Evolutionary conservation across 2,797 vertebrate genomes (phyloP).

Genomic region (Micromesistius poutassou): DNA sequence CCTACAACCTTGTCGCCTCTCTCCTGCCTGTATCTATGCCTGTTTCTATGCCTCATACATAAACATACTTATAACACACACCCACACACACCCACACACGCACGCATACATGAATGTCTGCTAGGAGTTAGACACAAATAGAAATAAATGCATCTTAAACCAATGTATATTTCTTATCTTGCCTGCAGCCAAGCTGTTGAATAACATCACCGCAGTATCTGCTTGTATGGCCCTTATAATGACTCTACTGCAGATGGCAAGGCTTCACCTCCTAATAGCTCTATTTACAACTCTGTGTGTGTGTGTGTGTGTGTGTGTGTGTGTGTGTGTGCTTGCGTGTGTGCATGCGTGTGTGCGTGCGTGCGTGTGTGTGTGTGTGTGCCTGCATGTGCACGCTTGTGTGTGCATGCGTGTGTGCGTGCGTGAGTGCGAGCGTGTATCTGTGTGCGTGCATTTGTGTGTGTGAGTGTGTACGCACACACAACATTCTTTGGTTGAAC

Average conservation of each 20-base stretch:
- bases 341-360: slow-evolving; percentile 16
- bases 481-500: not conserved
- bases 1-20: slow-evolving; percentile 14
- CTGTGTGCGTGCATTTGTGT: not conserved
- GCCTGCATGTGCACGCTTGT: not conserved
- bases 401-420: slow-evolving; percentile 1
- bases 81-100: not conserved
- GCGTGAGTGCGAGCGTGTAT: not conserved
- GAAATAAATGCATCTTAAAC: slow-evolving; percentile 52
- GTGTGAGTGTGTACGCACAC: slow-evolving; percentile 9
- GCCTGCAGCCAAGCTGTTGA: slow-evolving; percentile 54
- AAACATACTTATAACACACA: slow-evolving; percentile 22
- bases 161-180: slow-evolving; percentile 61
- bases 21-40: slow-evolving; percentile 4
- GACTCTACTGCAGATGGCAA: slow-evolving; percentile 61
- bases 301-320: slow-evolving; percentile 5
- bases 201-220: slow-evolving; percentile 53
- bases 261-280: slow-evolving; percentile 53
- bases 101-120: not conserved
- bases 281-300: slow-evolving; percentile 40
- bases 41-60: slow-evolving; percentile 16
- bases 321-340: slow-evolving; percentile 10
- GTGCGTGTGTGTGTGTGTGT: slow-evolving; percentile 12
- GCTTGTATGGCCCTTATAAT: slow-evolving; percentile 56
- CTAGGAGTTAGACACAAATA: not conserved